phyloP scores from a whole-genome alignment of 2,888 invertebrate species.

The Eilema caniola region DNA sequence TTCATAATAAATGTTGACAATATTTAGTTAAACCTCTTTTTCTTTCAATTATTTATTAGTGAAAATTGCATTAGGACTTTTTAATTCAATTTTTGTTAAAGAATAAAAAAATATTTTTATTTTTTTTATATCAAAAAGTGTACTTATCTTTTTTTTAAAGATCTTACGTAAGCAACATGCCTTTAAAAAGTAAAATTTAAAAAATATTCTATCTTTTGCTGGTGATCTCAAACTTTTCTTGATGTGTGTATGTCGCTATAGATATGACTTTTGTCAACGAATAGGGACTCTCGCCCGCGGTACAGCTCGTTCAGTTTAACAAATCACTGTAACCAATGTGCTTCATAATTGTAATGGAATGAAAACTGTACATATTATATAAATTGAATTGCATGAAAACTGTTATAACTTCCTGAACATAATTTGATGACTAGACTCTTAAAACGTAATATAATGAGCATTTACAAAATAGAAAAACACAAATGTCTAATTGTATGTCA shows the following conservation, averaged over 20 bases:
- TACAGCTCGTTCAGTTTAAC: slow-evolving; percentile 36
- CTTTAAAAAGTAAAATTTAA: too few relatives aligned
- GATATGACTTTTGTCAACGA: slow-evolving; percentile 48
- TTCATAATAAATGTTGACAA: too few relatives aligned
- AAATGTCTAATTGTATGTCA: slow-evolving; percentile 60
- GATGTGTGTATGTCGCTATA: slow-evolving; percentile 47
- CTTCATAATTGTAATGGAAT: slow-evolving; percentile 58
- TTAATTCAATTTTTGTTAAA: too few relatives aligned
- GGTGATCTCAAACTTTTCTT: too few relatives aligned
- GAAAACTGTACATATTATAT: slow-evolving; percentile 58
- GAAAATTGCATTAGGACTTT: too few relatives aligned
- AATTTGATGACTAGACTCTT: slow-evolving; percentile 86
- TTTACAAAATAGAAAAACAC: slow-evolving; percentile 79
- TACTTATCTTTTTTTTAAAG: too few relatives aligned
- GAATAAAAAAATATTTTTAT: too few relatives aligned
- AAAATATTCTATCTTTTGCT: too few relatives aligned
- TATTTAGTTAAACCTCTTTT: too few relatives aligned
- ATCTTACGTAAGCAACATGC: too few relatives aligned
- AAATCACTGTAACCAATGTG: slow-evolving; percentile 49
- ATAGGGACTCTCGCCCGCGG: slow-evolving; percentile 22
- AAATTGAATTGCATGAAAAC: slow-evolving; percentile 54
- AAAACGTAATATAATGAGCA: slow-evolving; percentile 85
- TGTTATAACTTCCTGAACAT: slow-evolving; percentile 74
- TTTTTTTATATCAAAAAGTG: too few relatives aligned
- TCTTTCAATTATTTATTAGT: too few relatives aligned